Base-by-base conservation (phyloP, 2,797 vertebrate genomes). In the Muraenolepis orangiensis region DNA sequence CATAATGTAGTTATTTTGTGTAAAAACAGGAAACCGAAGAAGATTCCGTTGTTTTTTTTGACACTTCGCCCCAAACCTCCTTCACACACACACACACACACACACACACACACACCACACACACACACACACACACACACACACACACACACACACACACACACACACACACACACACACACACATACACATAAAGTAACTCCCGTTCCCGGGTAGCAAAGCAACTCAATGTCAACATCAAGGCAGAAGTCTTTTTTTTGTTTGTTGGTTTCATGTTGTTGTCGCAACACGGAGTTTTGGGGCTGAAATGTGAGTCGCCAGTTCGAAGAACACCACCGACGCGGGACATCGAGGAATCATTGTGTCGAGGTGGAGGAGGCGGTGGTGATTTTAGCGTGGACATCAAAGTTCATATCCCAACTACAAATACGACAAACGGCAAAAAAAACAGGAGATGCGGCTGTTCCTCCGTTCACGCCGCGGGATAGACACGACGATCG, bases 201-300 rank as follows among this genome's bases (percentile, higher is more conserved):
- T 57, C 4, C 20, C 23, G 51, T 57, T n/a, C 51, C 51, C 7
- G 4, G 10, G 23, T 12, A 72, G 71, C 68, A 81, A 4, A 46
- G 51, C 51, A n/a, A 57, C 51, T 23, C 11, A 12, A 42, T 11
- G 29, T 26, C 23, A 72, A 73, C n/a, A n/a, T 74, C 76, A 74
- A 30, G 51, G 57, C 64, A 77, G 72, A 28, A 75, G 73, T 74
- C 0, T 66, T 28, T 36, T 77, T 57, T 6, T 38, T 38, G 6
- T 38, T 38, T 3, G 51, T 57, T 57, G 51, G 5, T 18, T 46
- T 38, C 36, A 38, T 38, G 12, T 38, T 38, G 7, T n/a, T 57
- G 2, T 6, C 7, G 51, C 6, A 20, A 20, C 1, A 57, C 8
- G 23, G 51, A 20, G 51, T 7, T 57, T 46, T 14, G 42, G n/a